Evolutionary conservation across 2,888 invertebrate species (phyloP), one percentile per base, ranked within the genome.

Genomic region (Nymphalis c-album): DNA sequence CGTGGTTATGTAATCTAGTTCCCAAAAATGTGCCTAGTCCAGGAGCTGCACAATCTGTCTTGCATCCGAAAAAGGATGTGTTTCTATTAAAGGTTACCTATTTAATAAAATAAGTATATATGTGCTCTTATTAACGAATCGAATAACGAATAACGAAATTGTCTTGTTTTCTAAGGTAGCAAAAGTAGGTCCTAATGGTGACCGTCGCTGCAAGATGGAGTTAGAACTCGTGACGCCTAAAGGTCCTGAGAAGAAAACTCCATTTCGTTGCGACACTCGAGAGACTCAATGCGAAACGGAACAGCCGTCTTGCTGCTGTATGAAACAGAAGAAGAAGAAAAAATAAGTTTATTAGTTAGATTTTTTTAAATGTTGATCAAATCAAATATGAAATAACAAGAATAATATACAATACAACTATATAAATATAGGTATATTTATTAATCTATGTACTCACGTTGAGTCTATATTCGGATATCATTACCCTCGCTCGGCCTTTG

Each of bases 191-290:
- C 77, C 87, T 0, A 85, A 80, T 6, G 91, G 91, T 1, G 89
- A 90, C 65, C 83, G 91, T 0, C 85, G 85, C 0, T 86, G 87
- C 71, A 91, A 91, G 73, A 88, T 95, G 83, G 95, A 95, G 77
- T 77, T 95, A 64, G 95, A 95, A 74, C 84, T 95, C 77, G 94
- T 94, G 50, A 95, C 95, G 0, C 95, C 95, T 0, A 94, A 94
- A 74, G 93, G 93, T 0, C 91, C 92, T 0, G 93, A 93, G 31
- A 88, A 88, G 59, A 93, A 93, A 67, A 88, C 93, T 0, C 92
- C 88, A 0, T 84, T 91, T 6, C 85, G 90, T 18, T 77, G 86
- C 10, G 91, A 92, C 60, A 90, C 92, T 2, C 81, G 88, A 35
- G 91, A 88, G 67, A 86, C 88, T 0, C 92, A 92, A 62, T 92